Evolutionary conservation across 2,888 invertebrate genomes (phyloP), one percentile per base, ranked within the genome.

Genomic region (Clunio marinus): DNA sequence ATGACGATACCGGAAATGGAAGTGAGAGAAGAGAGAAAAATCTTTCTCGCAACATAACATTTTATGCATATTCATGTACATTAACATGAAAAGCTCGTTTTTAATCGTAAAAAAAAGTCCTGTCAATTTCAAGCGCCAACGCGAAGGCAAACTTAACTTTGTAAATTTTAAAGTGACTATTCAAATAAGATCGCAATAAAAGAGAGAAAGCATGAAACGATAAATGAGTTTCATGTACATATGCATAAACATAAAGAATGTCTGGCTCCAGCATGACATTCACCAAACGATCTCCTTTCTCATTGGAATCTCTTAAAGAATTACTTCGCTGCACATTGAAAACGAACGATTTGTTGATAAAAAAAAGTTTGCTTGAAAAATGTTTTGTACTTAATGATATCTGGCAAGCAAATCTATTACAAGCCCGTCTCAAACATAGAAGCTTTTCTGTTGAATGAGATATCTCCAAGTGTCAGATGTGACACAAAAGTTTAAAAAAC

Each of bases 51-150:
- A 41, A 41, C 41, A 15, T 41, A 3, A 10, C 8, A 8, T 8
- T 32, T n/a, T n/a, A n/a, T 41, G 41, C 41, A 41, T 41, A 41
- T 41, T 41, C 41, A 41, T 41, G 41, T 41, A 41, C 41, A 41
- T 41, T 41, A 41, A n/a, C 41, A 15, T 32, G 41, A 15, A 41
- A 15, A 41, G 10, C 10, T 41, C 41, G 41, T 41, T 41, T 41
- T 41, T 41, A 41, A 41, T 41, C 41, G 15, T 41, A 41, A 41
- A 41, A n/a, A n/a, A 41, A 41, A 41, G 41, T 41, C 41, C n/a
- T 41, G 41, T 41, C 41, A 41, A 41, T n/a, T 15, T 41, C 41
- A n/a, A 41, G 32, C 5, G 32, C 4, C 5, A 32, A 8, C 4
- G 32, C 4, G 32, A 32, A 32, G 41, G 41, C 10, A 41, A 41